Evolutionary conservation across 2,888 invertebrate species (phyloP).

Genomic region (Heteromyza rotundicornis): DNA sequence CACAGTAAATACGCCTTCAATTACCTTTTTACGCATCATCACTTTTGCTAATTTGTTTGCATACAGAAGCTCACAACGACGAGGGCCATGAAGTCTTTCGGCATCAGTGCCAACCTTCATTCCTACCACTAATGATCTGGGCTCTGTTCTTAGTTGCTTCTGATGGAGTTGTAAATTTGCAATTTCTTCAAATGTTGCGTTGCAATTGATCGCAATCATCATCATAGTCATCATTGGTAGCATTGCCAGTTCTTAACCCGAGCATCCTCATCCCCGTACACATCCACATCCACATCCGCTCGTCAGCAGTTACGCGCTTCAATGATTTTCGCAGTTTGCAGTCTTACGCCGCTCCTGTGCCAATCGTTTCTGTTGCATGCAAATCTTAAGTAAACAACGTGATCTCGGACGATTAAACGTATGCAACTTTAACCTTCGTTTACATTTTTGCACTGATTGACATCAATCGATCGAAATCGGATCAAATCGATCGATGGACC

Average conservation of each 20-base stretch:
- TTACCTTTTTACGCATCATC: conserved; percentile 48
- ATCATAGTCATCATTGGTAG: background rate
- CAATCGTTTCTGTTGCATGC: background rate
- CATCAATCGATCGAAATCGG: conserved; percentile 40
- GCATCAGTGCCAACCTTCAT: too few species aligned
- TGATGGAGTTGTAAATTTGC: conserved; percentile 53
- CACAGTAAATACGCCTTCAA: conserved; percentile 8
- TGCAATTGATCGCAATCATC: conserved; percentile 12
- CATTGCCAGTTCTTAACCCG: background rate
- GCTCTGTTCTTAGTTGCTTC: conserved; percentile 10
- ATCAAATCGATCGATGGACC: background rate
- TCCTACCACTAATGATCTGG: background rate
- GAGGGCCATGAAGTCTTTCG: too few species aligned
- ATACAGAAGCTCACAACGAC: conserved; percentile 4
- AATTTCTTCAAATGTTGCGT: conserved; percentile 33
- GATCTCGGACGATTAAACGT: conserved; percentile 42
- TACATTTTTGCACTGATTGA: conserved; percentile 50
- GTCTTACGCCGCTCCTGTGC: background rate
- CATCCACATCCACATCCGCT: background rate
- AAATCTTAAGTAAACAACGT: background rate
- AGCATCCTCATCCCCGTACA: background rate
- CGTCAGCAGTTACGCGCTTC: conserved; percentile 43
- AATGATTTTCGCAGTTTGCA: conserved; percentile 36
- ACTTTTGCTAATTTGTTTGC: conserved; percentile 48
- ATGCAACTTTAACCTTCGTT: conserved; percentile 54